Base-by-base conservation (phyloP, 2,113 vertebrate genomes). In the Syrmaticus mikado region DNA sequence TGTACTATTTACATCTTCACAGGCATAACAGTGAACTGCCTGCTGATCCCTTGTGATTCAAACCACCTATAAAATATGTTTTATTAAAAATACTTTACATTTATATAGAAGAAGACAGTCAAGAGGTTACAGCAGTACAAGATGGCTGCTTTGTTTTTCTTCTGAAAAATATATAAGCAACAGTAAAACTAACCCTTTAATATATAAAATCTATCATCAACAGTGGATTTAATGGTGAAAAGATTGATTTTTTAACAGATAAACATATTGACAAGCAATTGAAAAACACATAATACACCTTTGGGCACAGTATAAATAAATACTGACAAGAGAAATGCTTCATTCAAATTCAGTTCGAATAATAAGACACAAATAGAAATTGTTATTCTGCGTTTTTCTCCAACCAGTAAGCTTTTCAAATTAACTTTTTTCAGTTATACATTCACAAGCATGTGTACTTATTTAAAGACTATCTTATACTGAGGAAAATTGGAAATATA, bases 81-180 rank as follows among this genome's bases (percentile, higher is more conserved):
- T 72, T 62, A 85, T 85, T 94, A 85, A 84, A 89, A 93, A 87
- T 82, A 12, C 30, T 93, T 92, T 81, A 62, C 57, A 53, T 93
- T 92, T 81, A 62, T 66, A 57, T 68, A 32, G 55, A 88, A 78
- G 67, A 64, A 3, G 24, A 55, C n/a, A 65, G 27, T 41, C 12
- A 82, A 71, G 12, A 48, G 20, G 7, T 65, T 81, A 15, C 52
- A 75, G 81, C 38, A 72, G 46, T 65, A 65, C 1, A 1, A 55
- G 41, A 22, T 53, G 8, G 21, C n/a, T 61, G 14, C 13, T 1
- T 77, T 87, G 74, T 62, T 83, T 18, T 1, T 80, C 73, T 43
- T 10, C 61, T 78, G 45, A 74, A 80, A 93, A 48, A 68, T 46
- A 78, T 41, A 46, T 58, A 71, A 67, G 3, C 46, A 78, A 41